phyloP scores from a whole-genome alignment of 2,113 vertebrate species.

The Tonatia bakeri region DNA sequence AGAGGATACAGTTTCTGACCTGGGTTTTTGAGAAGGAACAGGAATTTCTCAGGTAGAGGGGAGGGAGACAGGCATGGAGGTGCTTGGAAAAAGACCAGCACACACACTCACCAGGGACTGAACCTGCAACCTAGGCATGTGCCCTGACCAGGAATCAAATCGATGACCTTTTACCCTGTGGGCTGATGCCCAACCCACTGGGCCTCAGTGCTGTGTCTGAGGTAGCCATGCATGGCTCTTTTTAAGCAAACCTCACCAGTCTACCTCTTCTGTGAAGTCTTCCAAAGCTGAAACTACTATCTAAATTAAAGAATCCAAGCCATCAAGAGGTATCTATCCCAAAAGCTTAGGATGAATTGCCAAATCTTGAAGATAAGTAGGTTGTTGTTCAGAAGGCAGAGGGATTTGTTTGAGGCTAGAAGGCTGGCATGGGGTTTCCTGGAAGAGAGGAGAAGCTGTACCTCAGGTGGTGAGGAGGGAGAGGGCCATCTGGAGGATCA shows the following conservation, averaged over 20 bases:
- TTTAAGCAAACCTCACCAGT: neutral
- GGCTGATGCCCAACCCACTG: no score
- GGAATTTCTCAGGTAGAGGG: neutral
- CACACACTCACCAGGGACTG: no score
- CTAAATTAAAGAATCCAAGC: neutral
- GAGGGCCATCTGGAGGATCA: fast-evolving
- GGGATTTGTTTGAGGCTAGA: neutral
- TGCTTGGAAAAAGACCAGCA: neutral
- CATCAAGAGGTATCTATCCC: neutral
- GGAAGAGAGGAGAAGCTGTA: neutral
- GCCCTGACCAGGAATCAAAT: no score
- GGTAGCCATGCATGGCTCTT: neutral
- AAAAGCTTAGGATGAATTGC: neutral
- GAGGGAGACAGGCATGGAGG: neutral
- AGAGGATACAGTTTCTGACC: neutral
- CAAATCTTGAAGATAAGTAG: neutral
- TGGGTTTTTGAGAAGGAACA: neutral
- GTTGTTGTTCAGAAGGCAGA: neutral
- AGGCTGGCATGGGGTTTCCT: neutral
- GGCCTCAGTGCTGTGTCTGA: neutral
- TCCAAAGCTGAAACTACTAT: neutral
- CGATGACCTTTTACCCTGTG: no score
- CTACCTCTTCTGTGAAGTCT: neutral
- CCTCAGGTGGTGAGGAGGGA: neutral
- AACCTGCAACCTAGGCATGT: no score